A percentile compares a stretch with the other conserved stretches of the same genome.
phyloP scores from a whole-genome alignment of 2,113 vertebrate species.

The Muscicapa adusta region DNA sequence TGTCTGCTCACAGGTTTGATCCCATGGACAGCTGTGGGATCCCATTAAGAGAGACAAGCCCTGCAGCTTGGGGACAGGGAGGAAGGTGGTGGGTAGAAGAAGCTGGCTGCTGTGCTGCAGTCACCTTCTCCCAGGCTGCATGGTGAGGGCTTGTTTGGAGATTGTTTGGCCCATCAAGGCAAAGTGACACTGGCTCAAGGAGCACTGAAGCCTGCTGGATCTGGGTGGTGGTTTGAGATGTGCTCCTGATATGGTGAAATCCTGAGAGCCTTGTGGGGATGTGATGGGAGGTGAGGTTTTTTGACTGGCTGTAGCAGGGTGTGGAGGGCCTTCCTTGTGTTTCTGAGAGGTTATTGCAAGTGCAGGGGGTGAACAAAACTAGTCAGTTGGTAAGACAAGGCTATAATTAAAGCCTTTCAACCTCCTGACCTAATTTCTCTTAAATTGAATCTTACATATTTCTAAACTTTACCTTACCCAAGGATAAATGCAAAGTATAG shows the following conservation, averaged over 20 bases:
- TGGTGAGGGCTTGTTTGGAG: not conserved
- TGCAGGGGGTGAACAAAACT: not conserved
- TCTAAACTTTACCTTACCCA: not conserved
- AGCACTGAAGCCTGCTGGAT: not conserved
- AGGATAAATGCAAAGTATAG: slow-evolving; percentile 23
- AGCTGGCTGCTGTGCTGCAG: not conserved
- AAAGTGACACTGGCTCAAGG: not conserved
- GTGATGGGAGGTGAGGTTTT: not conserved
- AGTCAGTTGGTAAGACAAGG: not conserved
- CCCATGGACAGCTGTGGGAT: not conserved
- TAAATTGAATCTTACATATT: not conserved
- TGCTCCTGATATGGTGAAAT: not conserved
- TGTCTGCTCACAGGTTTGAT: not conserved
- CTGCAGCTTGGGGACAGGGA: accelerated
- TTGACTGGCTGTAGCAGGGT: not conserved
- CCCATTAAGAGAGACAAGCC: not conserved
- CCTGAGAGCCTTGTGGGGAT: not conserved
- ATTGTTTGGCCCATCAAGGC: accelerated
- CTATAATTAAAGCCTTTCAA: not conserved
- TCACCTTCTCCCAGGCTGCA: accelerated
- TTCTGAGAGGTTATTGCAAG: not conserved
- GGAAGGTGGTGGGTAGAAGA: not conserved
- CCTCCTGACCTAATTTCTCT: not conserved
- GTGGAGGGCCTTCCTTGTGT: not conserved
- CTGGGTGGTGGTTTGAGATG: not conserved